These are phyloP conservation scores for Psammodynastes pulverulentus DNA, from an alignment of 2,113 vertebrate genomes.

Conservation along the genomic window DNA sequence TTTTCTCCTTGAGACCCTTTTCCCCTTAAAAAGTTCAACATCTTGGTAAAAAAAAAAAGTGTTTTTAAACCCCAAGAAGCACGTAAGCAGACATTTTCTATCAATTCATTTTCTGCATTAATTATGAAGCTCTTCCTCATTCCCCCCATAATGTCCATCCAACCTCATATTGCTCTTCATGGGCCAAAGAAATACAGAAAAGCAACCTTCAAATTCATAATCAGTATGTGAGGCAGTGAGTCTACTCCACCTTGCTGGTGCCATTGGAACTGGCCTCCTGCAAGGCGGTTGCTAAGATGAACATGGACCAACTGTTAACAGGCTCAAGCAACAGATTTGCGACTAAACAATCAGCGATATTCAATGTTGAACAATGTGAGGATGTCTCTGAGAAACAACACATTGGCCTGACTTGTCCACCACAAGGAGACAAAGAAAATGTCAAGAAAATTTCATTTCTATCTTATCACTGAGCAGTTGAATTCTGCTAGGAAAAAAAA, in stretches of 20 bases:
- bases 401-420: background rate
- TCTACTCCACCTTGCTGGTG: background rate
- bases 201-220: background rate
- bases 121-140: background rate
- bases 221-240: background rate
- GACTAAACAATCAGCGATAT: background rate
- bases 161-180: background rate
- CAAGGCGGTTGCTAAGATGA: background rate
- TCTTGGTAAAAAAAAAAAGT: background rate
- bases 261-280: background rate
- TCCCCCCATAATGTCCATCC: background rate
- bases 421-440: background rate
- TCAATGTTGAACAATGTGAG: background rate
- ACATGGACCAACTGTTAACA: background rate
- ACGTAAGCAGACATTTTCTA: background rate
- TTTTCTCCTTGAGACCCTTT: background rate
- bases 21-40: background rate
- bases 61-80: background rate
- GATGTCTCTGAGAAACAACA: background rate
- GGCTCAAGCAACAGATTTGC: background rate
- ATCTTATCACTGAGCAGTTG: background rate
- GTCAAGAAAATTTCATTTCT: background rate
- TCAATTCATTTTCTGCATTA: background rate
- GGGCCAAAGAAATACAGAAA: background rate
- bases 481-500: background rate